These are phyloP conservation scores for Rhopalosiphum padi DNA, from an alignment of 1,140 invertebrate genomes.

Conservation along the genomic window DNA sequence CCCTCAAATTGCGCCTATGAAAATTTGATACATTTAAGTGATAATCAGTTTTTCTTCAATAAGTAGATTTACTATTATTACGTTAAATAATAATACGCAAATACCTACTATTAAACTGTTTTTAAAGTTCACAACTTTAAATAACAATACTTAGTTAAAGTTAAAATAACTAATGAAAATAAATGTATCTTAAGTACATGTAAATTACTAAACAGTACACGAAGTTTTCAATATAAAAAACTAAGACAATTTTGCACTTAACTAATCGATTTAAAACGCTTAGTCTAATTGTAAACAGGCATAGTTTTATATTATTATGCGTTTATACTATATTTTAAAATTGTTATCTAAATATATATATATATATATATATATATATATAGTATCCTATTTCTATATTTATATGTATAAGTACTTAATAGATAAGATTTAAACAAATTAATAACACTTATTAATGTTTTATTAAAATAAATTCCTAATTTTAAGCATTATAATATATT, in stretches of 20 bases:
- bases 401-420: background rate
- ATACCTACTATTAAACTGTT: background rate
- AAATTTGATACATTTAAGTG: background rate
- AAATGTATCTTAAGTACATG: too few relatives aligned
- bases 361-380: background rate
- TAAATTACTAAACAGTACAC: background rate
- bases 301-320: background rate
- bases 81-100: background rate
- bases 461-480: background rate
- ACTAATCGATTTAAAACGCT: background rate
- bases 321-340: background rate
- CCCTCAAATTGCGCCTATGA: too few relatives aligned
- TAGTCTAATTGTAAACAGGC: background rate
- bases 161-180: background rate
- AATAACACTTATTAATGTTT: background rate
- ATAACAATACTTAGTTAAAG: background rate
- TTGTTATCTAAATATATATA: background rate
- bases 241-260: background rate
- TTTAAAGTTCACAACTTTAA: background rate
- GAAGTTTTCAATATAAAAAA: background rate
- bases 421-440: background rate
- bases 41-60: background rate
- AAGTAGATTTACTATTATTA: background rate
- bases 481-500: background rate
- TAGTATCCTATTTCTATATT: background rate